A percentile compares a stretch with the other conserved stretches of the same genome.
Conservation (phyloP, 2,797 vertebrate genomes). For the Melanotaenia pygmaea region DNA sequence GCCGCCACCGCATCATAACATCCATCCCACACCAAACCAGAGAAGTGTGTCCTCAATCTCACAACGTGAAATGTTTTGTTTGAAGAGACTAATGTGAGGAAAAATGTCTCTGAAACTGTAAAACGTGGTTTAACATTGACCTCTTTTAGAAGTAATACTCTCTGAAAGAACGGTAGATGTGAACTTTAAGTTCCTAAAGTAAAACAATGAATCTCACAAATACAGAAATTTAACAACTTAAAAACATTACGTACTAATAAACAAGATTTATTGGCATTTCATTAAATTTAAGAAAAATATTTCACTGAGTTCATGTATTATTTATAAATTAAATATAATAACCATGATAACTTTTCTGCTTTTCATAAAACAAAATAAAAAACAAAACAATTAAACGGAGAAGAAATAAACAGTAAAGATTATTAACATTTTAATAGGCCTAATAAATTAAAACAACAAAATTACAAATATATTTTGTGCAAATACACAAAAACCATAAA, state of each 20-base stretch:
- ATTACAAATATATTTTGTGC: not conserved
- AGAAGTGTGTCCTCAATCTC: conserved; percentile 17
- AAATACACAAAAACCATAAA: conserved; percentile 2
- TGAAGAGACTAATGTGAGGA: not conserved
- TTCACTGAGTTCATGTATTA: not conserved
- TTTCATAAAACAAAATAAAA: not conserved
- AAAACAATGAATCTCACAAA: not conserved
- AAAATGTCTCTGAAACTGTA: conserved; percentile 16
- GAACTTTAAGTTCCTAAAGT: not conserved
- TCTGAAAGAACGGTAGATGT: not conserved
- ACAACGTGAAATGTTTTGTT: conserved; percentile 50
- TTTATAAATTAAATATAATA: not conserved
- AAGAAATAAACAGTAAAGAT: not conserved
- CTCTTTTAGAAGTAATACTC: conserved; percentile 2
- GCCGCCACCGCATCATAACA: conserved; percentile 18
- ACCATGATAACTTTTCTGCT: not conserved
- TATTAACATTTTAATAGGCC: not conserved
- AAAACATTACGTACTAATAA: not conserved
- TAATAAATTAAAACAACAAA: not conserved
- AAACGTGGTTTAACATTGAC: conserved; percentile 5
- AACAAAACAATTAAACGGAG: not conserved
- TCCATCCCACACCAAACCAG: conserved; percentile 21
- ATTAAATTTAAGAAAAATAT: not conserved
- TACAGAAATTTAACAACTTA: not conserved
- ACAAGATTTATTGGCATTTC: conserved; percentile 1